phyloP scores from a whole-genome alignment of 2,113 vertebrate species.

The Charadrius vociferus region DNA sequence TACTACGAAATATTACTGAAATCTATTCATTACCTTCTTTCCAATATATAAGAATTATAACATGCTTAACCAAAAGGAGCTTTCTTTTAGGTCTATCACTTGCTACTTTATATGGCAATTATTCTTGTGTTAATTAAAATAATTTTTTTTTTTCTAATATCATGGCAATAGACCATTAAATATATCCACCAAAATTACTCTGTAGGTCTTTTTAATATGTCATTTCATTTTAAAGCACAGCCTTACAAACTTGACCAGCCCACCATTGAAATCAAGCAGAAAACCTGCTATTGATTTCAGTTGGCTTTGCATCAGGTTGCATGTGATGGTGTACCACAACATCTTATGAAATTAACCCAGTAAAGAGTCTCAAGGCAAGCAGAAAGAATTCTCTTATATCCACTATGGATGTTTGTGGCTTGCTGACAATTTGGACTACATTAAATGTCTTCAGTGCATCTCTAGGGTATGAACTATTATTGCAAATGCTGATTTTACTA shows the following conservation, averaged over 20 bases:
- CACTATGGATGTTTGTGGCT: background rate
- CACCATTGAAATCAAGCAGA: background rate
- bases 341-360: background rate
- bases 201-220: background rate
- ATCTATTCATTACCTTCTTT: background rate
- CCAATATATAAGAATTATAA: background rate
- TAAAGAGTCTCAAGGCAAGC: background rate
- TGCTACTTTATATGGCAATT: background rate
- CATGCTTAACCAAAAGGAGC: background rate
- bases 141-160: background rate
- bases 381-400: background rate
- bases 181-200: background rate
- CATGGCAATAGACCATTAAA: background rate
- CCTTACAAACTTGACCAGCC: background rate
- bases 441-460: background rate
- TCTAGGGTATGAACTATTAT: background rate
- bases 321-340: background rate
- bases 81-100: background rate
- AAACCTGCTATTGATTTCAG: background rate
- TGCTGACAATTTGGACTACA: background rate
- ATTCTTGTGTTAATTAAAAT: slow-evolving; percentile 14
- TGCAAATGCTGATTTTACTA: background rate
- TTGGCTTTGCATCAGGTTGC: background rate
- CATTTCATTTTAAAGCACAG: background rate
- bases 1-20: background rate